These are phyloP conservation scores for Tetranychus cinnabarinus DNA, from an alignment of 1,140 invertebrate species.

Conservation along the genomic window DNA sequence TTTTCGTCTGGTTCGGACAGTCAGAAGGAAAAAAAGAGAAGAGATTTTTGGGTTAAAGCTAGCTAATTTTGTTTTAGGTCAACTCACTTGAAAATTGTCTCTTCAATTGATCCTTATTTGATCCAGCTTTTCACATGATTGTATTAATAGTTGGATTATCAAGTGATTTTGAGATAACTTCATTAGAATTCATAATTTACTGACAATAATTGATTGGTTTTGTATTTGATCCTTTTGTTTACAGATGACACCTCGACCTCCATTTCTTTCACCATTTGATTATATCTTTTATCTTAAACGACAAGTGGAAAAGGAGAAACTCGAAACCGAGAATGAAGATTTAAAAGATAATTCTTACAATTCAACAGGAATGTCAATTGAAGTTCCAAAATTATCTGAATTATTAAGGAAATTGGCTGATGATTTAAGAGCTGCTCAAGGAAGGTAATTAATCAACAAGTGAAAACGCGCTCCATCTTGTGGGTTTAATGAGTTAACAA, in stretches of 20 bases:
- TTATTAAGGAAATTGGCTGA: conserved; percentile 9
- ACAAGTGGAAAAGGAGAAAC: conserved; percentile 8
- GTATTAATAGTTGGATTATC: too few relatives aligned
- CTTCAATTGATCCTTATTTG: too few relatives aligned
- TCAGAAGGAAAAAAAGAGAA: too few relatives aligned
- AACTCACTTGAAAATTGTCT: too few relatives aligned
- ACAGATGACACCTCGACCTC: conserved; percentile 4
- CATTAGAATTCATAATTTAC: too few relatives aligned
- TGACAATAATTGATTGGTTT: not conserved
- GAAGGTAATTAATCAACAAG: conserved; percentile 1
- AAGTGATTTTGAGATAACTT: too few relatives aligned
- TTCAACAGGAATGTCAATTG: not conserved
- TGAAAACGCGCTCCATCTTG: not conserved
- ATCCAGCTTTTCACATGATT: too few relatives aligned
- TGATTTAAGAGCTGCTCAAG: conserved; percentile 6
- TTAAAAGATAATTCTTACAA: conserved; percentile 4
- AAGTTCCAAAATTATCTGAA: conserved; percentile 8
- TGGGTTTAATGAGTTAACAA: too few relatives aligned
- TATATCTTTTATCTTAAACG: conserved; percentile 11
- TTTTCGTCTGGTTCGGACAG: too few relatives aligned
- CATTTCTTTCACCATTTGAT: conserved; percentile 9
- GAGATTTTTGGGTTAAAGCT: too few relatives aligned
- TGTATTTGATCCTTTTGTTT: not conserved
- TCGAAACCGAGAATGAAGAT: not conserved
- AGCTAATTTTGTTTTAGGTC: too few relatives aligned